Conservation (phyloP, 2,888 invertebrate species). For the Tipula vernalis region DNA sequence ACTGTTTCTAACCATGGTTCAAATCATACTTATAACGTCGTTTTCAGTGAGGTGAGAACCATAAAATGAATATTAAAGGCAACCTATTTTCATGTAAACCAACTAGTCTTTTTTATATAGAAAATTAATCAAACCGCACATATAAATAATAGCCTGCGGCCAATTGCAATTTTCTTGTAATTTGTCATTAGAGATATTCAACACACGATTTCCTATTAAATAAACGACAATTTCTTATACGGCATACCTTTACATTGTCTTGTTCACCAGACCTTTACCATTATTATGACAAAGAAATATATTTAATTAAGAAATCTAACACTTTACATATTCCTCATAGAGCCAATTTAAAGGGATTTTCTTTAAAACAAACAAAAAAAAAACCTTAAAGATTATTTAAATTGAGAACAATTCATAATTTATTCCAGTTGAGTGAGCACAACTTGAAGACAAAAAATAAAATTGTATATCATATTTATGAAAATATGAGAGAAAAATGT, state of each 20-base stretch:
- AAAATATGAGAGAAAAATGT: neutral
- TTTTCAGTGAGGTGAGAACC: too few relatives aligned
- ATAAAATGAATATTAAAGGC: too few relatives aligned
- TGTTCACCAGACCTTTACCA: neutral
- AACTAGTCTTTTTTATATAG: too few relatives aligned
- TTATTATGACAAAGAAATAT: neutral
- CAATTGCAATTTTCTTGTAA: too few relatives aligned
- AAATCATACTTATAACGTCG: too few relatives aligned
- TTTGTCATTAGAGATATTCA: neutral
- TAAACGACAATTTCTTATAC: neutral
- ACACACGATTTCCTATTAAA: neutral
- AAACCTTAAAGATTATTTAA: neutral
- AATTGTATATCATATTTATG: neutral
- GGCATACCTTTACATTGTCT: neutral
- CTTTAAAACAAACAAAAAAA: neutral
- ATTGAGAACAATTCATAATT: neutral
- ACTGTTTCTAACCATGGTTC: too few relatives aligned
- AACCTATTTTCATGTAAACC: too few relatives aligned
- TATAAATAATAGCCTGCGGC: too few relatives aligned
- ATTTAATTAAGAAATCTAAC: neutral
- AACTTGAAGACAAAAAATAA: neutral
- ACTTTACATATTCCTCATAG: neutral
- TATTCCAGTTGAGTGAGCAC: neutral
- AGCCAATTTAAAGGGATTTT: neutral
- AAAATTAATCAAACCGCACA: too few relatives aligned